Evolutionary conservation across 2,888 invertebrate species (phyloP), one percentile per base, ranked within the genome.

Genomic region (Mylabris sibirica): DNA sequence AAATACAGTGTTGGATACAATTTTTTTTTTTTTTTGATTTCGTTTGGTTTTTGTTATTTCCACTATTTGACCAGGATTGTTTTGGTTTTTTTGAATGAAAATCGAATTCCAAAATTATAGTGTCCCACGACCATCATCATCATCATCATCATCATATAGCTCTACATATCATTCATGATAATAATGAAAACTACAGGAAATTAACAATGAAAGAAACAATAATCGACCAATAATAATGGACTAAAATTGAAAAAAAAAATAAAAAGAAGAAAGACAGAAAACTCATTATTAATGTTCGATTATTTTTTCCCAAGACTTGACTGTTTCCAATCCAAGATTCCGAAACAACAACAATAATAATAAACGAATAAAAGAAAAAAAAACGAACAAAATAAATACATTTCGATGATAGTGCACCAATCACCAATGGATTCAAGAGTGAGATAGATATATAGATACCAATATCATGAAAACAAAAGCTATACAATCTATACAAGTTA

Each of bases 91-190:
- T 30, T 30, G 5, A 30, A 30, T 30, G 30, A 81, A 81, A 81
- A 80, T 80, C 80, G 80, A 81, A 82, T 80, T 81, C 77, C 80
- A 74, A 82, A 82, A 82, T 82, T 81, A 82, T 80, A 82, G 81
- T 77, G 78, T 74, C 77, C 73, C 77, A 77, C 77, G 77, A 76
- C 78, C 77, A 77, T 82, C 80, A 38, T 38, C 30, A 30, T 30
- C 30, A 30, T 30, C 30, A 30, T 30, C 30, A 30, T 30, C 30
- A 30, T 30, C 34, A 34, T n/a, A 41, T 9, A 44, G 17, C 6
- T 20, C 6, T n/a, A 44, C 17, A 65, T 66, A 71, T 65, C 67
- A 57, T 65, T 66, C 67, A 68, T 30, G 30, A 30, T 30, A 72
- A 68, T 66, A 62, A 60, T 22, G 63, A 65, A 64, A 61, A 41